These are phyloP conservation scores for Taenioides sp. DNA, from an alignment of 2,797 vertebrate species.

Conservation along the genomic window DNA sequence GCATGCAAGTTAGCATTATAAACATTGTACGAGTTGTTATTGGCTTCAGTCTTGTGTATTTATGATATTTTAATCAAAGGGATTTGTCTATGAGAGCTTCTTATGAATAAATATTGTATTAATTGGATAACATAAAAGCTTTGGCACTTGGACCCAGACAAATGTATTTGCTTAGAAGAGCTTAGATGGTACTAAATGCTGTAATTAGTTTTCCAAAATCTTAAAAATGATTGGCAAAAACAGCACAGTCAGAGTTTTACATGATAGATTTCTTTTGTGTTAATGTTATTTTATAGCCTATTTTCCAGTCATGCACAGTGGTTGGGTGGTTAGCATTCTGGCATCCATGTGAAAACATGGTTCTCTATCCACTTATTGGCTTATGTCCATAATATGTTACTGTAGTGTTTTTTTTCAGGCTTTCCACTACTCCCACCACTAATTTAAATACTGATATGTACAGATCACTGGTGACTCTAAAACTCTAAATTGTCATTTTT, in stretches of 20 bases:
- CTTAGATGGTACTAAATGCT: neutral
- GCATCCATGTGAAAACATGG: neutral
- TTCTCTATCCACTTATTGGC: neutral
- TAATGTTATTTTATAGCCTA: too few relatives aligned
- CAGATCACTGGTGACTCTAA: too few relatives aligned
- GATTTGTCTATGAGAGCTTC: neutral
- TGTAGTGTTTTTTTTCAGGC: neutral
- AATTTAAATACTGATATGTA: too few relatives aligned
- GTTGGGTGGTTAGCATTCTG: neutral
- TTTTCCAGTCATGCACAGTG: neutral
- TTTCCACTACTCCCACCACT: neutral
- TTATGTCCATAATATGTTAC: too few relatives aligned
- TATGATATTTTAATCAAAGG: neutral
- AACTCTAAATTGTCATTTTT: too few relatives aligned
- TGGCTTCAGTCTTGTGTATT: neutral
- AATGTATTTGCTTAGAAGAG: neutral
- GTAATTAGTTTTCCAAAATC: neutral
- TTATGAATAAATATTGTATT: neutral
- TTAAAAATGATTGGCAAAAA: neutral
- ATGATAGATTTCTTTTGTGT: neutral
- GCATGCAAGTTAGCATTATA: neutral
- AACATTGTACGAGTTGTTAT: neutral
- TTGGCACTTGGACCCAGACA: neutral
- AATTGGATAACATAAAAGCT: neutral
- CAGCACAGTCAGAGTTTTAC: neutral